These are phyloP conservation scores for Spatulosminthurus flaviceps DNA, from an alignment of 2,888 invertebrate species.

Conservation along the genomic window DNA sequence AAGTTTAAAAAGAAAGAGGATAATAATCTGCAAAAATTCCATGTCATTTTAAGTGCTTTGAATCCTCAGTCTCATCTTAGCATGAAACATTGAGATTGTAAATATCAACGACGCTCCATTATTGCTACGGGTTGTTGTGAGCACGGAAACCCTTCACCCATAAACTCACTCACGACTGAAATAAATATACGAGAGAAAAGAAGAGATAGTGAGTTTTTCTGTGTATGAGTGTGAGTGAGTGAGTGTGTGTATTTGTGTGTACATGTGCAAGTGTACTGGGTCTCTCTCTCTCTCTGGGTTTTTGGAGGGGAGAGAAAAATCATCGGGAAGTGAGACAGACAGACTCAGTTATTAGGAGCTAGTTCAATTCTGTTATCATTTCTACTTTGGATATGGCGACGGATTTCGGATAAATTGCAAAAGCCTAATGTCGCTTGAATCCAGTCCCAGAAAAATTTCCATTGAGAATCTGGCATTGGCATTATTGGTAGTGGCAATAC, in stretches of 20 bases:
- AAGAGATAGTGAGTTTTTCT: no score
- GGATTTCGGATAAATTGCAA: background rate
- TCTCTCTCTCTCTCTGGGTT: no score
- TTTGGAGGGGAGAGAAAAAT: conserved; percentile 3
- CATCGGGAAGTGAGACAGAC: background rate
- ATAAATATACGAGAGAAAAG: background rate
- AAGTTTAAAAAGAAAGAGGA: no score
- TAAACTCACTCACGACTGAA: background rate
- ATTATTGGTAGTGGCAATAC: no score
- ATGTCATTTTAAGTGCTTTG: conserved; percentile 4
- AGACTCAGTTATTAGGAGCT: background rate
- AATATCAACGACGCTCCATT: background rate
- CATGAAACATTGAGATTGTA: conserved; percentile 2
- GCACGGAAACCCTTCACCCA: background rate
- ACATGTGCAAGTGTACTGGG: no score
- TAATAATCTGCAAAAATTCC: background rate
- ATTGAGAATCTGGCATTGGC: background rate
- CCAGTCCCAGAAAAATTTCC: background rate
- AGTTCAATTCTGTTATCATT: background rate
- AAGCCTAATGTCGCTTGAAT: conserved; percentile 22
- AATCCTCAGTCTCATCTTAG: background rate
- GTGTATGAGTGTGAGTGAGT: background rate
- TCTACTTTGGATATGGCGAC: conserved; percentile 1
- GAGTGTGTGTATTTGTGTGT: no score
- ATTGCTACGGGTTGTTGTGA: background rate